Base-by-base conservation (phyloP, 2,113 vertebrate species). In the Petrocephalus zakoni region DNA sequence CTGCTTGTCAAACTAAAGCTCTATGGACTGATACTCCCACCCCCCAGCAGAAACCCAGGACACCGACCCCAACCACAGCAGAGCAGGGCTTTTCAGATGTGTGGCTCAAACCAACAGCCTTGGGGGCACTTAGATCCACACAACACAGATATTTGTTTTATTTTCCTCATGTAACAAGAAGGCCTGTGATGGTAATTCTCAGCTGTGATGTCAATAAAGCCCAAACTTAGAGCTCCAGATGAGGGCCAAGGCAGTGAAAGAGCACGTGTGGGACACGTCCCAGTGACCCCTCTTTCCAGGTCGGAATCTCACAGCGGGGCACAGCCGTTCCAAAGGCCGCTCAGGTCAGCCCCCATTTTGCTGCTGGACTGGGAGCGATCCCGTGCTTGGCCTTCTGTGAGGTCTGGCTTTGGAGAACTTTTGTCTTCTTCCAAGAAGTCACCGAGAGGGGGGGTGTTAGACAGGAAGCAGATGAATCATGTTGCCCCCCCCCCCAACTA, bases 381-480 rank as follows among this genome's bases (percentile, higher is more conserved):
- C 46, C 82, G 52, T 22, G 5, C 49, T 85, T 68, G 56, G 37
- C 56, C 56, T 29, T 68, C 46, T 34, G n/a, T 85, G 34, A 58
- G n/a, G 78, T 84, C 75, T 61, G 51, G 88, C 37, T 42, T 56
- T 58, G 7, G n/a, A 47, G 88, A 15, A 46, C n/a, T 47, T n/a
- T n/a, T 49, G 72, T 42, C 72, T 78, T 78, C 34, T 42, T 78
- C 72, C 72, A 78, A 78, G 53, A 17, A 52, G 34, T n/a, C 21
- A 5, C 46, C 47, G 5, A 42, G 75, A 2, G 25, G 52, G 15
- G 34, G 52, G 25, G 64, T 25, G 47, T 61, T 46, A 61, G 2
- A 61, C 52, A 88, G 88, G 88, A 58, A 88, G 78, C 53, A 53
- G 78, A 84, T 83, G 72, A 83, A 88, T 78, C 72, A 19, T 78